A percentile compares a stretch with the other conserved stretches of the same genome.
Evolutionary conservation across 2,888 invertebrate genomes (phyloP).

Genomic region (Melanophora roralis): DNA sequence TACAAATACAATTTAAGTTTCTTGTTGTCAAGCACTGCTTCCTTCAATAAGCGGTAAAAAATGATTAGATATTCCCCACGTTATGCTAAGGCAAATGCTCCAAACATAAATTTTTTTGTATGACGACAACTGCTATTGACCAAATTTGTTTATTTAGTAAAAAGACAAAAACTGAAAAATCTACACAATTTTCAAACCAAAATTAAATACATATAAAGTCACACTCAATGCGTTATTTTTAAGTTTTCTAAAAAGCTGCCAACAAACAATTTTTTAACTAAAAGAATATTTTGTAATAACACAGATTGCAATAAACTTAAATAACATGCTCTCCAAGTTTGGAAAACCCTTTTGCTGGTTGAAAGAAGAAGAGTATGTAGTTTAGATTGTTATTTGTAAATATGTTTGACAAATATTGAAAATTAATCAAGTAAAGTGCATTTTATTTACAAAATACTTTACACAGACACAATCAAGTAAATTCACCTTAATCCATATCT

Average conservation of each 20-base stretch:
- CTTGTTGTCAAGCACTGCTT: neutral
- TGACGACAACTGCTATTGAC: conserved; percentile 61
- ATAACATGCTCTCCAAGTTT: no score
- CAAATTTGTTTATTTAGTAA: conserved; percentile 57
- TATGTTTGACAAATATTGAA: conserved; percentile 62
- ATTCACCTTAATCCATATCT: neutral
- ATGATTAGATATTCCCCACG: no score
- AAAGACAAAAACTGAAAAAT: conserved; percentile 15
- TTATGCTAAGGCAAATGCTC: conserved; percentile 3
- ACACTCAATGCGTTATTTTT: neutral
- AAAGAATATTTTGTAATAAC: conserved; percentile 1
- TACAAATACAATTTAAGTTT: no score
- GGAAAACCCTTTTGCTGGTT: no score
- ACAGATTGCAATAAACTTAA: conserved; percentile 2
- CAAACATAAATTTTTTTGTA: conserved; percentile 55
- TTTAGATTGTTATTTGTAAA: conserved; percentile 42
- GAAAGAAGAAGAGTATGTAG: neutral
- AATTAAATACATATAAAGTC: conserved; percentile 29
- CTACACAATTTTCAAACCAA: conserved; percentile 25
- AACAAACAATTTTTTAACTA: conserved; percentile 29
- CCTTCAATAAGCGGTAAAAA: no score
- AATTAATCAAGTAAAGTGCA: conserved; percentile 66
- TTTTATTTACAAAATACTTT: conserved; percentile 44
- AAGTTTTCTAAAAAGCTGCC: conserved; percentile 22
- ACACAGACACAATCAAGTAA: conserved; percentile 5